Percentiles rank a stretch among this genome's conserved stretches.
These are phyloP conservation scores for Anguilla anguilla DNA, from an alignment of 2,797 vertebrate genomes.

Conservation along the genomic window DNA sequence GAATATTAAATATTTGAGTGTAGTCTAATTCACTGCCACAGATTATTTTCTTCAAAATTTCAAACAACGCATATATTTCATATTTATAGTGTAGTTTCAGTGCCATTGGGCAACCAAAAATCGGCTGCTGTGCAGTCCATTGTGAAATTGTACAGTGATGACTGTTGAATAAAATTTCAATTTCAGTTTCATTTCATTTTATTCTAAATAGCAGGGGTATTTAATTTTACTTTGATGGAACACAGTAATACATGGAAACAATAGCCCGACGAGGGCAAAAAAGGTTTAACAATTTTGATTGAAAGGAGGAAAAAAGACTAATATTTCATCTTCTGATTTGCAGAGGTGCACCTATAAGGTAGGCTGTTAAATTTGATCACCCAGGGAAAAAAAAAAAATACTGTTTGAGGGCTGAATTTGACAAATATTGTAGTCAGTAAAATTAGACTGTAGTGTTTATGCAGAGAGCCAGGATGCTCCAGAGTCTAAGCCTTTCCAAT, in stretches of 20 bases:
- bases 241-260: neutral
- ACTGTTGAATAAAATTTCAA: neutral
- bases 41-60: neutral
- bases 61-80: neutral
- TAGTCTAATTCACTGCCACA: neutral
- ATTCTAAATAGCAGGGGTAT: neutral
- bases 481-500: slow-evolving; percentile 75
- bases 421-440: slow-evolving; percentile 63
- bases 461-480: slow-evolving; percentile 69
- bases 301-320: slow-evolving; percentile 8
- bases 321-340: slow-evolving; percentile 47
- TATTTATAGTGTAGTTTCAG: neutral
- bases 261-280: neutral
- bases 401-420: slow-evolving; percentile 59
- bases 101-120: neutral
- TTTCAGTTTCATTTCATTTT: neutral
- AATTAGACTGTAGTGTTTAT: slow-evolving; percentile 73
- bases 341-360: slow-evolving; percentile 45
- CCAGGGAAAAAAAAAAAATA: slow-evolving; percentile 44
- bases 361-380: slow-evolving; percentile 60
- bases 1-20: neutral
- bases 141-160: neutral
- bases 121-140: neutral
- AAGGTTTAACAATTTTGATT: neutral
- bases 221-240: neutral